These are phyloP conservation scores for Erethizon dorsatum DNA, from an alignment of 2,797 vertebrate species.

Conservation along the genomic window DNA sequence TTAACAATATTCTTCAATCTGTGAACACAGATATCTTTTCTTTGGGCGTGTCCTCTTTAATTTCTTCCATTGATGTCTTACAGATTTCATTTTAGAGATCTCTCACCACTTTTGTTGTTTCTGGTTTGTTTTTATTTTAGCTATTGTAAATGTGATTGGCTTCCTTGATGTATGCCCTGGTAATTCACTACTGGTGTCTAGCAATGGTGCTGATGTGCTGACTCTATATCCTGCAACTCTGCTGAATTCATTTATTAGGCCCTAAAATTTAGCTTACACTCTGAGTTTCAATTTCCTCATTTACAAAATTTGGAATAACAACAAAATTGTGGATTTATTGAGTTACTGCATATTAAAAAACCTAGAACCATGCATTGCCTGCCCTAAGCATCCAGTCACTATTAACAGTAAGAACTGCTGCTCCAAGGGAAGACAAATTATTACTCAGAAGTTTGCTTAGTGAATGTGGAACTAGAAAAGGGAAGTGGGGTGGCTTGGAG, in stretches of 20 bases:
- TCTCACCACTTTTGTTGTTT: not conserved
- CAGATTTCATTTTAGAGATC: not conserved
- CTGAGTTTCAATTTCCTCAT: conserved; percentile 27
- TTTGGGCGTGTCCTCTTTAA: not conserved
- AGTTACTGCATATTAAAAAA: not conserved
- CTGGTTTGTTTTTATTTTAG: not conserved
- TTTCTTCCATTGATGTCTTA: not conserved
- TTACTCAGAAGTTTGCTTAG: conserved; percentile 12
- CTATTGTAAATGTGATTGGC: not conserved
- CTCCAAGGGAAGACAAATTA: not conserved
- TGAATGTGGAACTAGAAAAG: conserved; percentile 1
- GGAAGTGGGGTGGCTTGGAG: not conserved
- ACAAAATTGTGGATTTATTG: not conserved
- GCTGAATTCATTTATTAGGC: not conserved
- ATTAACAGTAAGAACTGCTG: not conserved
- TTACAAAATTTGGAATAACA: conserved; percentile 31
- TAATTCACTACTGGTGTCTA: not conserved
- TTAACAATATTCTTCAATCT: not conserved
- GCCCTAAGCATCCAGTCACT: not conserved
- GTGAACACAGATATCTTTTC: not conserved
- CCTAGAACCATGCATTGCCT: not conserved
- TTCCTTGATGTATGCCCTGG: not conserved
- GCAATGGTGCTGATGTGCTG: not conserved
- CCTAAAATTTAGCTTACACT: not conserved
- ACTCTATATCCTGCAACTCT: not conserved